phyloP scores from a whole-genome alignment of 1,140 invertebrate species.

The Panulirus ornatus region DNA sequence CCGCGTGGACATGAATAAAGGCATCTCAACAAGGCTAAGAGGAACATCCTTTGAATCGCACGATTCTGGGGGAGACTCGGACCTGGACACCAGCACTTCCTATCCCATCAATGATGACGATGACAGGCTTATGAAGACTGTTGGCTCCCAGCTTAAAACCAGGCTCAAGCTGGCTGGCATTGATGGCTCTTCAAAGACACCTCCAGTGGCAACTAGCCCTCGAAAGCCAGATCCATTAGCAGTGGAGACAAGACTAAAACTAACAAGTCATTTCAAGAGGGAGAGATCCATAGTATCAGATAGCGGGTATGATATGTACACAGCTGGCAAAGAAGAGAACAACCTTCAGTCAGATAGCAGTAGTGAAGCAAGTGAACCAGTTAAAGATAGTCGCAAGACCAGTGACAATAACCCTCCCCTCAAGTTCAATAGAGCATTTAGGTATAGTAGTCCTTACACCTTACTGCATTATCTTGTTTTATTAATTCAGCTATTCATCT shows the following conservation, averaged over 20 bases:
- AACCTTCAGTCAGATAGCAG: conserved; percentile 77
- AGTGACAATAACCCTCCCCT: conserved; percentile 74
- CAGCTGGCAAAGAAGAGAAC: conserved; percentile 52
- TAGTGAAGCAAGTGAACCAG: conserved; percentile 76
- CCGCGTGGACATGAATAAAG: conserved; percentile 75
- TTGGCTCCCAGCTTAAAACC: conserved; percentile 46
- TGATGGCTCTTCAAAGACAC: conserved; percentile 49
- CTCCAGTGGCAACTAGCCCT: conserved; percentile 38
- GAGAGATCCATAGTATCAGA: conserved; percentile 71
- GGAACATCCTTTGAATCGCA: conserved; percentile 75
- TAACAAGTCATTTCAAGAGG: conserved; percentile 59
- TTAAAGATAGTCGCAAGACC: conserved; percentile 62
- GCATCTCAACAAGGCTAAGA: conserved; percentile 13
- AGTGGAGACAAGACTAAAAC: conserved; percentile 26
- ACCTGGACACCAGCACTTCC: conserved; percentile 76
- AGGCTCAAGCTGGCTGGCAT: conserved; percentile 60
- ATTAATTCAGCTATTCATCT: too few species aligned
- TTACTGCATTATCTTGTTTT: too few species aligned
- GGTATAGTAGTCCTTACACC: conserved; percentile 75
- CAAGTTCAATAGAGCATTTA: conserved; percentile 80
- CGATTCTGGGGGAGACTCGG: conserved; percentile 76
- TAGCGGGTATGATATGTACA: conserved; percentile 67
- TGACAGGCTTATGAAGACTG: conserved; percentile 46
- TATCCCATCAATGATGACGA: conserved; percentile 75
- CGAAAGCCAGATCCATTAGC: conserved; percentile 19